Evolutionary conservation across 2,113 vertebrate genomes (phyloP).

Genomic region (Anoplopoma fimbria): DNA sequence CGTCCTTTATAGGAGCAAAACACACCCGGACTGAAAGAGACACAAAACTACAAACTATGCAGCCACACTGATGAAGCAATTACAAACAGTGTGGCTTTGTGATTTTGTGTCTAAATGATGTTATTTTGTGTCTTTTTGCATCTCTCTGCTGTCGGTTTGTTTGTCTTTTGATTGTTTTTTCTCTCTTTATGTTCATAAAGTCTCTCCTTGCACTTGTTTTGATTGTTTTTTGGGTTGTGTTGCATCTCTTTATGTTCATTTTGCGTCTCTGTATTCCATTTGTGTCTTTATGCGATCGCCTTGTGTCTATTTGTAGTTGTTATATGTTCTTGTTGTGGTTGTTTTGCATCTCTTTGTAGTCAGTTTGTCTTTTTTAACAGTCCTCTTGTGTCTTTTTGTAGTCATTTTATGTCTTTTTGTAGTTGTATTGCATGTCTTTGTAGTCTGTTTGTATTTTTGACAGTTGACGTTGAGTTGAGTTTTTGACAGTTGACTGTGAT

Average conservation of each 20-base stretch:
- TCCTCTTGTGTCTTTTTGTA: background rate
- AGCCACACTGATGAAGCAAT: background rate
- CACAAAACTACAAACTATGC: background rate
- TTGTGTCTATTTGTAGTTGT: background rate
- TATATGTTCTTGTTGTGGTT: no score
- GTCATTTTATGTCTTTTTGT: no score
- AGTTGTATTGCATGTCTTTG: background rate
- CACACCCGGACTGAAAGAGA: background rate
- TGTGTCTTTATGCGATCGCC: background rate
- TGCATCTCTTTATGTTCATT: background rate
- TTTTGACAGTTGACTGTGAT: no score
- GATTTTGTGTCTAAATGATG: background rate
- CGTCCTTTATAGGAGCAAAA: background rate
- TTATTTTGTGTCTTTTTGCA: background rate
- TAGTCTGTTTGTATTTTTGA: no score
- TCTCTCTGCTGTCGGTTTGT: background rate
- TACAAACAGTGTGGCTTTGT: no score
- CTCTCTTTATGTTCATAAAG: background rate
- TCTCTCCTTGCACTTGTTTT: background rate
- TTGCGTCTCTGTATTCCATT: background rate
- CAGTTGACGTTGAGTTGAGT: no score
- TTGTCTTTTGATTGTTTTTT: background rate
- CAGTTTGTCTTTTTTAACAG: no score
- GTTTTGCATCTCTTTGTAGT: background rate
- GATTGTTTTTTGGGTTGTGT: background rate